Evolutionary conservation across 2,797 vertebrate genomes (phyloP).

Genomic region (Pagetopsis macropterus): DNA sequence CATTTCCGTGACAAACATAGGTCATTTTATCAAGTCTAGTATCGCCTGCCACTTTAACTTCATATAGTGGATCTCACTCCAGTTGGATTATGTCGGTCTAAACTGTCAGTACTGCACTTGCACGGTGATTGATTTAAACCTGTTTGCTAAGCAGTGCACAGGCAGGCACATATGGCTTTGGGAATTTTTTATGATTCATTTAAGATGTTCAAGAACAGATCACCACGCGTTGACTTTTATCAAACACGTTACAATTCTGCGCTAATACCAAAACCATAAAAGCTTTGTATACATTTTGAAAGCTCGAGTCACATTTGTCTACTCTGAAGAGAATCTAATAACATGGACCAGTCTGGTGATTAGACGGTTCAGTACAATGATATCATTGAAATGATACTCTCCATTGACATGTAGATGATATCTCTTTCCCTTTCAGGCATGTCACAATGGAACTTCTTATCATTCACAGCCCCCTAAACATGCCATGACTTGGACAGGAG

Average conservation of each 20-base stretch:
- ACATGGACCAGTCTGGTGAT: conserved; percentile 18
- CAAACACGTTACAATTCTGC: background rate
- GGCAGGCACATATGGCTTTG: background rate
- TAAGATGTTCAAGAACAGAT: background rate
- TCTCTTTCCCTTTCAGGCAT: conserved; percentile 45
- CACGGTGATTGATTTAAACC: background rate
- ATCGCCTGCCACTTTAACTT: conserved; percentile 25
- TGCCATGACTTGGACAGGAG: conserved; percentile 40
- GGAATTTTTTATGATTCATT: conserved; percentile 1
- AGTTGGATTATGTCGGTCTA: conserved; percentile 1
- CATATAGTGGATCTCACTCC: conserved; percentile 15
- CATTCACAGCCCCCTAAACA: conserved; percentile 31
- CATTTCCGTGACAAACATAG: conserved; percentile 22
- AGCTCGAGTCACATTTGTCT: background rate
- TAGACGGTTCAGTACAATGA: conserved; percentile 2
- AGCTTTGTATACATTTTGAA: background rate
- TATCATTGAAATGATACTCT: conserved; percentile 33
- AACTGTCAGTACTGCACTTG: background rate
- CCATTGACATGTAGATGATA: conserved; percentile 41
- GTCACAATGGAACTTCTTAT: conserved; percentile 30
- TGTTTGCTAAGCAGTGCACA: conserved; percentile 14
- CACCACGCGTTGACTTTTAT: background rate
- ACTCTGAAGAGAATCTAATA: conserved; percentile 1
- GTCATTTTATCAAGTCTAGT: conserved; percentile 38
- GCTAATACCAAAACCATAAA: conserved; percentile 1